These are phyloP conservation scores for Octopus sinensis DNA, from an alignment of 1,140 invertebrate species.

Conservation along the genomic window DNA sequence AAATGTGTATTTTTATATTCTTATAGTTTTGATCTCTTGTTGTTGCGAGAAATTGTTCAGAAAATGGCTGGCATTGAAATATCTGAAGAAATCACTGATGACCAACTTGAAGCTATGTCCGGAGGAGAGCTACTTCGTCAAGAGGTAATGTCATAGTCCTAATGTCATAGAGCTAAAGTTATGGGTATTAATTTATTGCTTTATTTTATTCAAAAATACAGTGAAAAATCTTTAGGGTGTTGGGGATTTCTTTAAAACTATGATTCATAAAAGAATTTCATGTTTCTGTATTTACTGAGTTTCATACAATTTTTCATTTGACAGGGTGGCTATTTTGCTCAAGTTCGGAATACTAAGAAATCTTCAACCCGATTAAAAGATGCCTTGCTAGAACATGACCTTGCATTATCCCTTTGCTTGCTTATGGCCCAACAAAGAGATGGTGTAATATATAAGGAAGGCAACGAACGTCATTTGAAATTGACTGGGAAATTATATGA, in stretches of 20 bases:
- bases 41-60: slow-evolving; percentile 96
- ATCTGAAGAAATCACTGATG: slow-evolving; percentile 90
- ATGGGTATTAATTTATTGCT: no score
- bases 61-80: slow-evolving; percentile 99
- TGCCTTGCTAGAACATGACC: slow-evolving; percentile 83
- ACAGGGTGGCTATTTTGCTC: slow-evolving; percentile 91
- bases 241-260: no score
- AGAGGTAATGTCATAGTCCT: slow-evolving; percentile 66
- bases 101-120: slow-evolving; percentile 92
- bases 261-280: no score
- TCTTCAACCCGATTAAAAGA: slow-evolving; percentile 95
- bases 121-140: slow-evolving; percentile 92
- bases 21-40: slow-evolving; percentile 84
- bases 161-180: no score
- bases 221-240: no score
- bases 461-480: slow-evolving; percentile 75
- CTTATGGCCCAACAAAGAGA: slow-evolving; percentile 95
- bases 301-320: not conserved
- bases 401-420: slow-evolving; percentile 89
- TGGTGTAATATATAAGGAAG: slow-evolving; percentile 72
- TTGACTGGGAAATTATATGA: slow-evolving; percentile 64
- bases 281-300: no score
- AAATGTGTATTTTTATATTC: slow-evolving; percentile 16
- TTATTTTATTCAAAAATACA: no score
- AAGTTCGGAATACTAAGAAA: slow-evolving; percentile 93